Conservation (phyloP, 1,140 invertebrate genomes). For the Drosophila setifemur region DNA sequence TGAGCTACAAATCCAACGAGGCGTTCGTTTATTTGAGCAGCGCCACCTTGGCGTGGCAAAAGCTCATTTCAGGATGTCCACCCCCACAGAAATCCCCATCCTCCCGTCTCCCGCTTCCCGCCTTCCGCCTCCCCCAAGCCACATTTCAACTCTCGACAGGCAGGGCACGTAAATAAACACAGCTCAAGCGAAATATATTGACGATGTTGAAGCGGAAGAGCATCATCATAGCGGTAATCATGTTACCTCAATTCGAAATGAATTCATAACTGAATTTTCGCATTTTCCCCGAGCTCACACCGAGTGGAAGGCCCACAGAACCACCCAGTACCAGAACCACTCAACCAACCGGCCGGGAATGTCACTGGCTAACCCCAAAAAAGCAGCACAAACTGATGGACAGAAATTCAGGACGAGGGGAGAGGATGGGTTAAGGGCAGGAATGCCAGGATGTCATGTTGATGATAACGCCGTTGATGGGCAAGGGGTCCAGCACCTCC, state of each 20-base stretch:
- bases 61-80: slow-evolving; percentile 59
- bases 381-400: slow-evolving; percentile 35
- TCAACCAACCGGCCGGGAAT: slow-evolving; percentile 32
- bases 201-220: slow-evolving; percentile 77
- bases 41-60: slow-evolving; percentile 74
- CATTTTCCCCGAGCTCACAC: slow-evolving; percentile 33
- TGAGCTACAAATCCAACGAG: slow-evolving; percentile 61
- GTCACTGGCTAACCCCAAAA: slow-evolving; percentile 45
- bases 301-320: too few relatives aligned
- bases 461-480: slow-evolving; percentile 39
- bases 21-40: slow-evolving; percentile 77
- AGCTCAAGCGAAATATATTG: slow-evolving; percentile 78
- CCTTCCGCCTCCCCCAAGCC: neutral
- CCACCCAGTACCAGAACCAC: slow-evolving; percentile 3
- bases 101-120: neutral
- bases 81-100: neutral
- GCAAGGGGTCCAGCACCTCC: neutral
- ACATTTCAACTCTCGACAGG: neutral
- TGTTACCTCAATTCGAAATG: slow-evolving; percentile 82
- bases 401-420: slow-evolving; percentile 4
- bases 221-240: slow-evolving; percentile 82
- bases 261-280: slow-evolving; percentile 82
- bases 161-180: slow-evolving; percentile 73
- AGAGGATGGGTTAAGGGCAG: neutral
- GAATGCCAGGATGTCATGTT: slow-evolving; percentile 40